Evolutionary conservation across 2,797 vertebrate species (phyloP).

Genomic region (Paguma larvata): DNA sequence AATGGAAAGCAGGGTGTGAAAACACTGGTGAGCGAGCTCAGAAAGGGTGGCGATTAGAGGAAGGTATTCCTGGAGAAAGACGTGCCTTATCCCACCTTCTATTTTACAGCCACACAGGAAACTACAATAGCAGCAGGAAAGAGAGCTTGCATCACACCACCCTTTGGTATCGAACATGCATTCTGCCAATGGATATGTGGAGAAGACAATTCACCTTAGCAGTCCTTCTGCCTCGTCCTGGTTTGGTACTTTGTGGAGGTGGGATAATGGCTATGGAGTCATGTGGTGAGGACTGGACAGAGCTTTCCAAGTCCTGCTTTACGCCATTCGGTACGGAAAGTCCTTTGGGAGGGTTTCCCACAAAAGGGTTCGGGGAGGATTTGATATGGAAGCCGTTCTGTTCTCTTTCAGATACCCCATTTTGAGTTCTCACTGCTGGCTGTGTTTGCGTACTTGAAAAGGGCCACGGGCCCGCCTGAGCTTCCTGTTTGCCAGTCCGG

Average conservation of each 20-base stretch:
- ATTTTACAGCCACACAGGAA: conserved; percentile 66
- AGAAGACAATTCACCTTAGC: conserved; percentile 94
- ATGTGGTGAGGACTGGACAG: conserved; percentile 87
- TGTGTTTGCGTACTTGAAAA: conserved; percentile 89
- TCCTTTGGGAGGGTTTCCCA: conserved; percentile 89
- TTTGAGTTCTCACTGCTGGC: conserved; percentile 85
- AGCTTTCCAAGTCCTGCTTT: conserved; percentile 88
- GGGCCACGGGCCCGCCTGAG: conserved; percentile 92
- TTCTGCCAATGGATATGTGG: conserved; percentile 79
- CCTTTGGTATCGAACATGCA: conserved; percentile 84
- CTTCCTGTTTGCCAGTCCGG: conserved; percentile 92
- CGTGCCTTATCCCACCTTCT: conserved; percentile 69
- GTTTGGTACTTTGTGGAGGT: conserved; percentile 96
- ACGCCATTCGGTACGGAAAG: conserved; percentile 89
- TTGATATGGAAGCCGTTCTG: conserved; percentile 88
- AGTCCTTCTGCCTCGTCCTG: conserved; percentile 95
- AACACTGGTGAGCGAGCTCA: conserved; percentile 28
- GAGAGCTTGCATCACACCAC: conserved; percentile 77
- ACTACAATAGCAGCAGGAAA: conserved; percentile 67
- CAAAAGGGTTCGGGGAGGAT: conserved; percentile 90
- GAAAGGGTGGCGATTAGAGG: conserved; percentile 14
- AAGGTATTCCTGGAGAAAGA: conserved; percentile 32
- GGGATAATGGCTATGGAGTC: conserved; percentile 96
- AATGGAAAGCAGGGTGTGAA: conserved; percentile 44
- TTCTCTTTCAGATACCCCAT: conserved; percentile 90